These are phyloP conservation scores for Hyalella azteca DNA, from an alignment of 2,888 invertebrate genomes.

Conservation along the genomic window DNA sequence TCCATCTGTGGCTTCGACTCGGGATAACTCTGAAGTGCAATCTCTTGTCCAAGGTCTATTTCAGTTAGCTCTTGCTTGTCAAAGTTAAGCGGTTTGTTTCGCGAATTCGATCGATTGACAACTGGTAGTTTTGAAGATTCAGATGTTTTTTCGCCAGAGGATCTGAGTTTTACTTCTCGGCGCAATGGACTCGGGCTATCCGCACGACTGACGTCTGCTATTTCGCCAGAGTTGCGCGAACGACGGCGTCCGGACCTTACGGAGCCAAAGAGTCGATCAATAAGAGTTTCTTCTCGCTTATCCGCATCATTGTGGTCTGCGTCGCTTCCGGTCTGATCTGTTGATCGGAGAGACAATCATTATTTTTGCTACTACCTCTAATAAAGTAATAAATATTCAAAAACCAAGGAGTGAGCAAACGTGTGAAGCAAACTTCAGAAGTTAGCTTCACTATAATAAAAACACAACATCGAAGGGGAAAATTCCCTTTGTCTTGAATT, in stretches of 20 bases:
- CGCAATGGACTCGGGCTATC: slow-evolving; percentile 39
- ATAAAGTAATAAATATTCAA: too few relatives aligned
- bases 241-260: slow-evolving; percentile 44
- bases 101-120: neutral
- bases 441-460: too few relatives aligned
- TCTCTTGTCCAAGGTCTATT: neutral
- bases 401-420: too few relatives aligned
- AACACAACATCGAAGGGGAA: too few relatives aligned
- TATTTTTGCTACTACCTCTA: too few relatives aligned
- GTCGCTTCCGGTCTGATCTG: neutral
- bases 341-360: neutral
- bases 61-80: neutral
- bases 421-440: too few relatives aligned
- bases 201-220: slow-evolving; percentile 43
- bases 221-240: neutral
- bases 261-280: slow-evolving; percentile 49
- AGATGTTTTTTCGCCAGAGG: slow-evolving; percentile 13
- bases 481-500: too few relatives aligned
- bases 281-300: slow-evolving; percentile 44
- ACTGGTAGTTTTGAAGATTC: neutral
- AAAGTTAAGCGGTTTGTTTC: neutral
- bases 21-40: neutral
- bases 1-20: neutral
- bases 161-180: neutral
- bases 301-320: slow-evolving; percentile 32